Evolutionary conservation across 1,140 invertebrate species (phyloP).

Genomic region (Atopsyche davidsoni): DNA sequence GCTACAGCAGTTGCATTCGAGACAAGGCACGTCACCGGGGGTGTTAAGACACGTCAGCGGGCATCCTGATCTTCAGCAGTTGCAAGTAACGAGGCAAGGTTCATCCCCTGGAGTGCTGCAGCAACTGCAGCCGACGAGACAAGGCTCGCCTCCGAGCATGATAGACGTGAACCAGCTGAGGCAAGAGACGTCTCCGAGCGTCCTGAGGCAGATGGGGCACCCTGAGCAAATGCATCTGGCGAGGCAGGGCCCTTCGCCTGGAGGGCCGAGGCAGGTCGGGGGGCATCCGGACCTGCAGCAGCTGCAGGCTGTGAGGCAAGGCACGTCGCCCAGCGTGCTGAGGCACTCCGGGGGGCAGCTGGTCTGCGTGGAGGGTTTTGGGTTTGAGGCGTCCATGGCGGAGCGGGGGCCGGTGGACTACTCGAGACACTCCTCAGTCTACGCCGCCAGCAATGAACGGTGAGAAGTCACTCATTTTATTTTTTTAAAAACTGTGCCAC

Average conservation of each 20-base stretch:
- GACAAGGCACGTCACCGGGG: too few relatives aligned
- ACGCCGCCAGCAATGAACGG: conserved; percentile 45
- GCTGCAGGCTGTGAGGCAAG: conserved; percentile 12
- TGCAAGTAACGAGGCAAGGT: conserved; percentile 13
- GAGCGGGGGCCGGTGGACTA: conserved; percentile 48
- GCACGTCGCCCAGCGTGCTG: conserved; percentile 12
- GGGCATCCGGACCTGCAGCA: conserved; percentile 7
- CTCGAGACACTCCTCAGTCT: conserved; percentile 44
- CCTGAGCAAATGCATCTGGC: conserved; percentile 36
- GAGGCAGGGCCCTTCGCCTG: conserved; percentile 38
- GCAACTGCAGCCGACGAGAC: conserved; percentile 15
- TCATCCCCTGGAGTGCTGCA: conserved; percentile 10
- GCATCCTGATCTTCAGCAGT: conserved; percentile 7
- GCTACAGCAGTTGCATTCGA: conserved; percentile 13
- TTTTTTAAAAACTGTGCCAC: not conserved
- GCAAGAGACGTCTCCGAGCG: too few relatives aligned
- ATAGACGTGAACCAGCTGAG: too few relatives aligned
- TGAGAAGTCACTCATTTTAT: conserved; percentile 20
- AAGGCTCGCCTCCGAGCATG: too few relatives aligned
- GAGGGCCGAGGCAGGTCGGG: not conserved
- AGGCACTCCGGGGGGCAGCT: conserved; percentile 25
- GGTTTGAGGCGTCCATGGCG: conserved; percentile 40
- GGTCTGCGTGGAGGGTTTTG: conserved; percentile 33
- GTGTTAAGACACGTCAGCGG: not conserved
- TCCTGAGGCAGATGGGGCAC: conserved; percentile 23